Evolutionary conservation across 2,888 invertebrate species (phyloP), one percentile per base, ranked within the genome.

Genomic region (Atherix ibis): DNA sequence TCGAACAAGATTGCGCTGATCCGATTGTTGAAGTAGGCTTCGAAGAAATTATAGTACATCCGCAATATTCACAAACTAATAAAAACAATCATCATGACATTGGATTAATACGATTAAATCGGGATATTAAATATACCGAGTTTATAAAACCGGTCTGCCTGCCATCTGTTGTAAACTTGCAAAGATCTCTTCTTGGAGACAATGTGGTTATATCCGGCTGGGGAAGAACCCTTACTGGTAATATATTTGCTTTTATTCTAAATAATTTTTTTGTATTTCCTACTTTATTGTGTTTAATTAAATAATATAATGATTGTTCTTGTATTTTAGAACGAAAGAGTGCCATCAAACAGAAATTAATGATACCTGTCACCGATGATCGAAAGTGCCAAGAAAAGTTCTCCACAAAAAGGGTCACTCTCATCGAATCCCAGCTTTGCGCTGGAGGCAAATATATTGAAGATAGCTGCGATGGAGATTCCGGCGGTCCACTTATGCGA

Each of bases 391-490:
- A 39, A 16, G 43, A 47, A 16, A 51, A 51, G 15, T 60, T 52
- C 32, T 40, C 40, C 0, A 42, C 52, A 19, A 48, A 48, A 5
- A 52, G 49, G 19, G 48, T 58, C 9, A 43, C 41, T 15, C 48
- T 59, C 16, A 46, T 46, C 31, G 43, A 54, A 3, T 42, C 48
- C 0, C 76, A 77, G 48, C 44, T 81, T 1, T 82, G 81, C 46
- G 78, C 78, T 5, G 82, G 82, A 2, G 77, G 82, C 1, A 59
- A 62, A 4, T 67, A 59, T 36, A 66, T 68, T 1, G 64, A 73
- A 44, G 83, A 83, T 47, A 73, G 80, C 1, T 84, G 83, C 46
- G 66, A 63, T 27, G 82, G 82, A 9, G 82, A 82, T 46, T 80
- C 80, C 0, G 82, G 83, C 3, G 81, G 81, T 3, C 81, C 82